Percentiles rank a stretch among this genome's conserved stretches.
Evolutionary conservation across 2,113 vertebrate species (phyloP).

Genomic region (Tretioscincus oriximinensis): DNA sequence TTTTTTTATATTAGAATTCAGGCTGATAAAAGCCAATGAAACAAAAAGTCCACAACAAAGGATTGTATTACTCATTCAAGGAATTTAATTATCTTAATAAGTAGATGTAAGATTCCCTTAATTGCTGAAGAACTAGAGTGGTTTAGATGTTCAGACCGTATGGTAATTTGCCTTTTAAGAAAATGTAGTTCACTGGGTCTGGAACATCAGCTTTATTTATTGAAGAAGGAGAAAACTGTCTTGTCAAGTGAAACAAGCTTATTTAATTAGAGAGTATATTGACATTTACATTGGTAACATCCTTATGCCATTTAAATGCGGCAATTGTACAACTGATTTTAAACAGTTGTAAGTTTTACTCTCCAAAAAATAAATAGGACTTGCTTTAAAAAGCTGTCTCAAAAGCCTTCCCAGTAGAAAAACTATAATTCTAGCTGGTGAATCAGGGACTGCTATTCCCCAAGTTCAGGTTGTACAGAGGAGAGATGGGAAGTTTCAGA

Average conservation of each 20-base stretch:
- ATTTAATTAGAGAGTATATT: neutral
- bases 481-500: too few relatives aligned
- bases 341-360: neutral
- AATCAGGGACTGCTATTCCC: too few relatives aligned
- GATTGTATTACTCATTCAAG: neutral
- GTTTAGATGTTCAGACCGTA: neutral
- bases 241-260: neutral
- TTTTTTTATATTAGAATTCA: conserved; percentile 7
- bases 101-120: too few relatives aligned
- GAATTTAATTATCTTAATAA: too few relatives aligned
- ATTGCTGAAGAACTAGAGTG: neutral
- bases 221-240: neutral
- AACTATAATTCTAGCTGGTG: too few relatives aligned
- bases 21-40: conserved; percentile 41
- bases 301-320: neutral
- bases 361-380: neutral
- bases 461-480: too few relatives aligned
- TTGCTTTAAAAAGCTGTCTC: too few relatives aligned
- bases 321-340: neutral
- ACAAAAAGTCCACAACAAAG: conserved; percentile 26
- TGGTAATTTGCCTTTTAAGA: neutral
- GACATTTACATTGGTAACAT: neutral
- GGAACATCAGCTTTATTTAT: neutral
- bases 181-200: neutral
- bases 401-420: neutral